A percentile compares a stretch with the other conserved stretches of the same genome.
phyloP scores from a whole-genome alignment of 1,140 invertebrate species.

The Zaprionus inermis region DNA sequence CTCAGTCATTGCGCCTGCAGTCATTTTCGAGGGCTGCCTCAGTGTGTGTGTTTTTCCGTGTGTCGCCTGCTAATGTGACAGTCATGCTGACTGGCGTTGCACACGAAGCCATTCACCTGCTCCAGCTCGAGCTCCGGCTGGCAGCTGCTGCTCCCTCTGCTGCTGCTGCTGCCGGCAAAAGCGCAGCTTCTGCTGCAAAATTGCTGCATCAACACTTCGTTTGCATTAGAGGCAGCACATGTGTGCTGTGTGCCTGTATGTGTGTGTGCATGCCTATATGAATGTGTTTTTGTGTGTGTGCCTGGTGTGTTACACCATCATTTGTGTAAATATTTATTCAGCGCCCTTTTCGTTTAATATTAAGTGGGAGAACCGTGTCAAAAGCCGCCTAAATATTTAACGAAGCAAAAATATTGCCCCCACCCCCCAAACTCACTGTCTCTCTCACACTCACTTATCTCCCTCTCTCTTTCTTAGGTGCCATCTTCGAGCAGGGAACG shows the following conservation, averaged over 20 bases:
- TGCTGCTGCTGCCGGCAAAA: constrained; percentile 55
- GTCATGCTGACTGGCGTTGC: constrained; percentile 79
- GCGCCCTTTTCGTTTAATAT: constrained; percentile 78
- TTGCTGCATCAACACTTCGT: constrained; percentile 81
- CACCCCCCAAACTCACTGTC: neutral
- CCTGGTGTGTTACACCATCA: constrained; percentile 61
- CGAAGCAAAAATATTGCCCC: constrained; percentile 71
- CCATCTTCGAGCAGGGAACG: constrained; percentile 94
- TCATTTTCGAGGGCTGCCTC: constrained; percentile 51
- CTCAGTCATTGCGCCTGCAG: constrained; percentile 76
- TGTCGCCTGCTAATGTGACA: constrained; percentile 73
- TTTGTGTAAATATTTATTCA: constrained; percentile 79
- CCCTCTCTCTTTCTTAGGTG: constrained; percentile 86
- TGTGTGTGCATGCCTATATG: constrained; percentile 2
- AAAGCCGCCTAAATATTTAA: constrained; percentile 81
- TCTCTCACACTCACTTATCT: neutral
- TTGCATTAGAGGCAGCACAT: constrained; percentile 52
- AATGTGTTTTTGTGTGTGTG: constrained; percentile 41
- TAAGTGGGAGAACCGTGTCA: constrained; percentile 73
- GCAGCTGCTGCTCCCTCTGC: constrained; percentile 23
- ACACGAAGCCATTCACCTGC: constrained; percentile 62
- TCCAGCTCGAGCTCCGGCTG: constrained; percentile 8
- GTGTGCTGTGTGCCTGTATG: constrained; percentile 12
- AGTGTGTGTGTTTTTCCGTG: constrained; percentile 23
- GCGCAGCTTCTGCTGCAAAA: constrained; percentile 65